Evolutionary conservation across 2,113 vertebrate species (phyloP).

Genomic region (Prolemur simus): DNA sequence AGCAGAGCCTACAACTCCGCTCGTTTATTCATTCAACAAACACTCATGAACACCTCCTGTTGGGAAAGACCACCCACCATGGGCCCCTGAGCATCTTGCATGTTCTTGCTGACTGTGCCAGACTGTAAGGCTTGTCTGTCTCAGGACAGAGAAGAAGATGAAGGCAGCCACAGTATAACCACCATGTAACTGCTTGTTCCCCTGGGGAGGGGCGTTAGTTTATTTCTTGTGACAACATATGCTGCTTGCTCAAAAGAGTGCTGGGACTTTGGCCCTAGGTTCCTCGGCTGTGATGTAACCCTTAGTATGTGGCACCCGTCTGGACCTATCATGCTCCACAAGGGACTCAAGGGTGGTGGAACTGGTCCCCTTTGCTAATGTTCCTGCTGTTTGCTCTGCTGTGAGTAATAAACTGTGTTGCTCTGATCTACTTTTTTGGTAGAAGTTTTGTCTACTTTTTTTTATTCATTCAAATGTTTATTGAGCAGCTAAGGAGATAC

Average conservation of each 20-base stretch:
- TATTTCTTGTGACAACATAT: neutral
- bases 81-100: neutral
- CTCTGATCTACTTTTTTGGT: neutral
- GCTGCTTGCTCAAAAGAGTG: neutral
- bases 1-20: neutral
- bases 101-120: neutral
- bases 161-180: neutral
- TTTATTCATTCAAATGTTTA: conserved; percentile 72
- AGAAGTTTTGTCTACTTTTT: conserved; percentile 16
- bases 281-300: neutral
- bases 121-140: neutral
- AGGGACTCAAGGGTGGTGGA: neutral
- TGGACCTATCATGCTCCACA: neutral
- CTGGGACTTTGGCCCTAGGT: neutral
- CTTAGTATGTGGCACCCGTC: neutral
- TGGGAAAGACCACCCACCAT: neutral
- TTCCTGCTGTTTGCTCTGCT: neutral
- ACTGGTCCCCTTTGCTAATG: neutral
- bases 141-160: neutral
- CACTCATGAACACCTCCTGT: neutral
- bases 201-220: neutral
- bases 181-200: neutral
- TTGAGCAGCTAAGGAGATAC: conserved; percentile 68
- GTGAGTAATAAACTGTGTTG: neutral
- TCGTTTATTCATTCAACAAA: neutral